Evolutionary conservation across 1,140 invertebrate genomes (phyloP).

Genomic region (Gonioctena quinquepunctata): DNA sequence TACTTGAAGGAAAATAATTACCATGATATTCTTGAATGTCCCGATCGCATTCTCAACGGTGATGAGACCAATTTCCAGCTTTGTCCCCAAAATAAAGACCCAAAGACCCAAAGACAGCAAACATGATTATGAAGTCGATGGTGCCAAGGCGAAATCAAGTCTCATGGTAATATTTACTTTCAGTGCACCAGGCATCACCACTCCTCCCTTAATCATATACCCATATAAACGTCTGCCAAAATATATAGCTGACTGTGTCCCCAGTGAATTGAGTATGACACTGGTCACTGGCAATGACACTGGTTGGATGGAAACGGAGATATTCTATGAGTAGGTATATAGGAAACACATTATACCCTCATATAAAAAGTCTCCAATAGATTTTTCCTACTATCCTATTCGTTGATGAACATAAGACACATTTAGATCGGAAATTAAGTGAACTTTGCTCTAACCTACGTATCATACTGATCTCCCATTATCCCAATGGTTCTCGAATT

Average conservation of each 20-base stretch:
- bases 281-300: conserved; percentile 46
- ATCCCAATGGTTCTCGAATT: conserved; percentile 47
- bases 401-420: conserved; percentile 39
- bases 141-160: conserved; percentile 38
- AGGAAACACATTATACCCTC: conserved; percentile 48
- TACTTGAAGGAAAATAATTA: conserved; percentile 40
- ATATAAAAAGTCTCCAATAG: conserved; percentile 32
- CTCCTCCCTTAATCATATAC: conserved; percentile 13
- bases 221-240: conserved; percentile 2
- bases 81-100: conserved; percentile 37
- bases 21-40: conserved; percentile 42
- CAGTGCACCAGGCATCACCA: not conserved
- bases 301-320: conserved; percentile 53
- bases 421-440: conserved; percentile 39
- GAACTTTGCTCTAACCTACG: conserved; percentile 42
- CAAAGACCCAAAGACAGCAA: conserved; percentile 40
- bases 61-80: conserved; percentile 50
- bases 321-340: conserved; percentile 55
- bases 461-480: conserved; percentile 46
- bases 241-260: conserved; percentile 25
- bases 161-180: conserved; percentile 47
- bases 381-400: conserved; percentile 38
- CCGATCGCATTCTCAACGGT: conserved; percentile 42
- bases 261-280: conserved; percentile 46
- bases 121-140: conserved; percentile 43